phyloP scores from a whole-genome alignment of 2,113 vertebrate genomes.

The Gambusia holbrooki region DNA sequence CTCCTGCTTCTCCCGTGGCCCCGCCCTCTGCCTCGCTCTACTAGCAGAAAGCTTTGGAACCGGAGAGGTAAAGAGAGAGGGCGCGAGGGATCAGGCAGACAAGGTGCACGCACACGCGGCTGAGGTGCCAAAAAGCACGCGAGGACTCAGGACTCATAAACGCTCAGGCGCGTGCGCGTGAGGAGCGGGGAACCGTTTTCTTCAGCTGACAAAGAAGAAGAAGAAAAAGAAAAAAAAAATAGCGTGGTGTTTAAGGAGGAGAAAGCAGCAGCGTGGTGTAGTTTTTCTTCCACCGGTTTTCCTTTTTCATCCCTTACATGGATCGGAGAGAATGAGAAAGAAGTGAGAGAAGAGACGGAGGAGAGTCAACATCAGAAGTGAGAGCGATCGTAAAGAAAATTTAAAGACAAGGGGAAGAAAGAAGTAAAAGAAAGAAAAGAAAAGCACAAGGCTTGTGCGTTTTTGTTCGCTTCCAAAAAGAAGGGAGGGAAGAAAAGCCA shows the following conservation, averaged over 20 bases:
- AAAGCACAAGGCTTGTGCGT: neutral
- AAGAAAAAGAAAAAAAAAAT: neutral
- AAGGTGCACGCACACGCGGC: conserved; percentile 13
- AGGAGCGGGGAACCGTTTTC: neutral
- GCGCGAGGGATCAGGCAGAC: conserved; percentile 6
- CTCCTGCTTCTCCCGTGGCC: conserved; percentile 18
- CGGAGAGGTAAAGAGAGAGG: conserved; percentile 23
- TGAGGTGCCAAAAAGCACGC: conserved; percentile 31
- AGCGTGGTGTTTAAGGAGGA: neutral
- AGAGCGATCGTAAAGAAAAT: neutral
- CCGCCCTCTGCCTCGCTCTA: conserved; percentile 41
- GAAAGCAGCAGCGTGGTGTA: neutral
- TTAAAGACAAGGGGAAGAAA: neutral
- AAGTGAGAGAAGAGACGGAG: conserved; percentile 50
- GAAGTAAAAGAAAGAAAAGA: conserved; percentile 3
- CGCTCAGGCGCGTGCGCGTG: conserved; percentile 2
- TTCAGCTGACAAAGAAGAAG: neutral
- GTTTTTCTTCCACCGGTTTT: neutral
- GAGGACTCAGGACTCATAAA: conserved; percentile 22
- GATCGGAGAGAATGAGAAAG: conserved; percentile 28
- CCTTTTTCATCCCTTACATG: conserved; percentile 18
- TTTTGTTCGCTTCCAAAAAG: neutral
- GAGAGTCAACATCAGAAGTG: conserved; percentile 7
- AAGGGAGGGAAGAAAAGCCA: neutral
- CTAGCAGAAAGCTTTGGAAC: conserved; percentile 39